Base-by-base conservation (phyloP, 2,113 vertebrate genomes). In the Paradisaea rubra region DNA sequence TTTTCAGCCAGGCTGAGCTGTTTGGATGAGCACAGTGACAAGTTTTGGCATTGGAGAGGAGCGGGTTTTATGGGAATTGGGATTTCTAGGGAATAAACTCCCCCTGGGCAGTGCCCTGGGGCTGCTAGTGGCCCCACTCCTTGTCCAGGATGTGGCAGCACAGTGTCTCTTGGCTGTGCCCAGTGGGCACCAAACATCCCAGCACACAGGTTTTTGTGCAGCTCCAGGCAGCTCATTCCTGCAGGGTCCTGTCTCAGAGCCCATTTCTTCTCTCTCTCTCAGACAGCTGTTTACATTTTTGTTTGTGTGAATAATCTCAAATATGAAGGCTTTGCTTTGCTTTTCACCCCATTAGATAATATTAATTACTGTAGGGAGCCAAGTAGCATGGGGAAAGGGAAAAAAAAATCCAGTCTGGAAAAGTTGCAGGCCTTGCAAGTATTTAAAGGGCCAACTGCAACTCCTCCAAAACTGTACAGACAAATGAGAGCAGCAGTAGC, bases 271-370 rank as follows among this genome's bases (percentile, higher is more conserved):
- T 70, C 60, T 31, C 30, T 79, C 61, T 82, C 53, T 86, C 85
- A 80, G 93, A 68, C 82, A 93, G 91, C 95, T 91, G 87, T 93
- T 95, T 95, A 95, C 95, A 93, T 95, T 95, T 93, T 59, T 86
- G 88, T 90, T 94, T 95, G 88, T 44, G 89, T 90, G 94, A 95
- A 95, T 88, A 94, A 97, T 96, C 91, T 95, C 85, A 96, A 83
- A 83, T 90, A 93, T 56, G 94, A 94, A 94, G 64, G 69, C 80
- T 95, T 80, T 30, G 54, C 81, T 91, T 93, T 87, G 60, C 95
- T 90, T 94, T 93, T 91, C 72, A 83, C 69, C 69, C 82, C 37
- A 81, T 84, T 96, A 93, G 90, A 95, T 95, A 93, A 88, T 91
- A 95, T 91, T 93, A 95, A 94, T 95, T 95, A 90, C 76, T 30